Evolutionary conservation across 2,888 invertebrate genomes (phyloP).

Genomic region (Cerceris ruficornis): DNA sequence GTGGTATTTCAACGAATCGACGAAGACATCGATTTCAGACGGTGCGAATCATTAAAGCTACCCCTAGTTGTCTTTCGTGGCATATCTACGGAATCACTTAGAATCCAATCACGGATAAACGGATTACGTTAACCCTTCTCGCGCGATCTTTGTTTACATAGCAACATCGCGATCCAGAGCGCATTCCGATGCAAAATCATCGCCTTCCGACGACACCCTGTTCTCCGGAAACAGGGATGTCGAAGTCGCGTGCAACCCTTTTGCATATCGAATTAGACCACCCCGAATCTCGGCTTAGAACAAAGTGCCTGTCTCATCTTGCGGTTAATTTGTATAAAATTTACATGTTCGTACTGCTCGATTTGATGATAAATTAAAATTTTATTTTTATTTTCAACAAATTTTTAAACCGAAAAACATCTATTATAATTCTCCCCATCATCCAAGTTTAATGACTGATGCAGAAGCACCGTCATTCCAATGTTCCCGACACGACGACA

Average conservation of each 20-base stretch:
- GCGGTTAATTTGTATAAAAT: neutral
- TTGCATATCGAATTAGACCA: constrained; percentile 22
- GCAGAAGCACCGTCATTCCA: too few species aligned
- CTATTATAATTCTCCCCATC: too few species aligned
- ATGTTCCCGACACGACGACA: too few species aligned
- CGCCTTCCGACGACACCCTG: constrained; percentile 37
- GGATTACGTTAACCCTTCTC: constrained; percentile 70
- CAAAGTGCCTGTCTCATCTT: constrained; percentile 17
- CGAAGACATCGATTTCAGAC: constrained; percentile 31
- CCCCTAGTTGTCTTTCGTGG: constrained; percentile 56
- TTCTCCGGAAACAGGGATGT: constrained; percentile 17
- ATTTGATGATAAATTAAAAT: too few species aligned
- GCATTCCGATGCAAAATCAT: constrained; percentile 41
- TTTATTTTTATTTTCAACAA: too few species aligned
- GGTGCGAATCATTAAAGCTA: constrained; percentile 17
- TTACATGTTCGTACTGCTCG: neutral
- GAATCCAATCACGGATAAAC: constrained; percentile 76
- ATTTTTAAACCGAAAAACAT: too few species aligned
- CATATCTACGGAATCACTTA: constrained; percentile 71
- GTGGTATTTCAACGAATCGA: constrained; percentile 51
- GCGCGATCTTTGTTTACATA: constrained; percentile 69
- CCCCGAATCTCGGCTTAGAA: constrained; percentile 11
- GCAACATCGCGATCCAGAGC: constrained; percentile 56
- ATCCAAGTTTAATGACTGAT: too few species aligned
- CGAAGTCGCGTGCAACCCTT: neutral